Conservation (phyloP, 2,888 invertebrate genomes). For the Tipula confusa region DNA sequence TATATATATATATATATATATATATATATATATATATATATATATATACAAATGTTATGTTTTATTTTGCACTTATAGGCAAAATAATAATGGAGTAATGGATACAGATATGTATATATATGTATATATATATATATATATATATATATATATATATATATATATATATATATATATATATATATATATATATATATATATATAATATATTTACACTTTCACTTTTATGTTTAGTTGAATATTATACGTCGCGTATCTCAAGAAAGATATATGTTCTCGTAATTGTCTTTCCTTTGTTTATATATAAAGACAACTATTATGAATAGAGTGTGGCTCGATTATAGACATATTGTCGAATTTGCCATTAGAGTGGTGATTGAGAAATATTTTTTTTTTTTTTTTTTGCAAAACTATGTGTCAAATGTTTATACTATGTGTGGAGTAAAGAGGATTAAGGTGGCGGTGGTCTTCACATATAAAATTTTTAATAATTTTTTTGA, state of each 20-base stretch:
- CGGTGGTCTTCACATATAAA: not conserved
- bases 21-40: not conserved
- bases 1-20: not conserved
- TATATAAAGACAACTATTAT: constrained; percentile 5
- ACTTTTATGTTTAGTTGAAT: not conserved
- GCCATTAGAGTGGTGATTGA: not conserved
- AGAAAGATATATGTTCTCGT: not conserved
- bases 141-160: too few relatives aligned
- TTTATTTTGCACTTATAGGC: not conserved
- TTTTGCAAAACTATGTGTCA: not conserved
- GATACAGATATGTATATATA: not conserved
- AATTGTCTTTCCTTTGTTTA: constrained; percentile 12
- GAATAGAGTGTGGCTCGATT: not conserved
- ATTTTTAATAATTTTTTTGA: not conserved
- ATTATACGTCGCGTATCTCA: not conserved
- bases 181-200: too few relatives aligned
- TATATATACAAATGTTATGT: not conserved
- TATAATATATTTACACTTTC: constrained; percentile 7
- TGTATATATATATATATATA: not conserved
- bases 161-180: too few relatives aligned
- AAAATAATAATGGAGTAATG: constrained; percentile 20
- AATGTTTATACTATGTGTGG: too few relatives aligned
- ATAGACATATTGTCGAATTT: not conserved
- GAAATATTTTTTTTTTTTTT: not conserved
- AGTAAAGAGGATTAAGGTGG: too few relatives aligned